Percentiles rank a stretch among this genome's conserved stretches.
Conservation (phyloP, 1,140 invertebrate species). For the Odontomachus brunneus region DNA sequence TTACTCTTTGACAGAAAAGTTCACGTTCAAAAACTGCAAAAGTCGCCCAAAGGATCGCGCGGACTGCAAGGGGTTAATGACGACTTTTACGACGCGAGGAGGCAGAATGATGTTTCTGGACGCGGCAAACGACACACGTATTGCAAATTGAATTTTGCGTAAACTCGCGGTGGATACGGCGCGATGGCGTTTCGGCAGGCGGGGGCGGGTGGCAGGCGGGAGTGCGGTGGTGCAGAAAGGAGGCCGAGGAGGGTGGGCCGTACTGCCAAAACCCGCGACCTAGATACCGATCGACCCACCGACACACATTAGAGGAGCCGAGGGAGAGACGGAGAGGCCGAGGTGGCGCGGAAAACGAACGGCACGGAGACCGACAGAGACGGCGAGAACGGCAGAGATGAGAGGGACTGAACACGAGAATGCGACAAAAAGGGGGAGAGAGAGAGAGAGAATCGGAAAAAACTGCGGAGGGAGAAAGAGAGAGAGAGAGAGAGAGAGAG, state of each 20-base stretch:
- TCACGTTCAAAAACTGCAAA: too few species aligned
- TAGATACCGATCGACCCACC: slow-evolving; percentile 85
- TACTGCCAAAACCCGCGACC: slow-evolving; percentile 85
- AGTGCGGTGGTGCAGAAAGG: slow-evolving; percentile 61
- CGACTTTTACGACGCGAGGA: not conserved
- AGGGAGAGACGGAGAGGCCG: slow-evolving; percentile 28
- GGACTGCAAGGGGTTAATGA: too few species aligned
- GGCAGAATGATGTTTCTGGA: not conserved
- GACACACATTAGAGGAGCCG: slow-evolving; percentile 73
- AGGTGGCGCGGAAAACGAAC: slow-evolving; percentile 15
- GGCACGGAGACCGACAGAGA: slow-evolving; percentile 1
- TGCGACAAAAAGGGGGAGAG: slow-evolving; percentile 17
- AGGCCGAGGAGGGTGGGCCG: slow-evolving; percentile 59
- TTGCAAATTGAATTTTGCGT: slow-evolving; percentile 57
- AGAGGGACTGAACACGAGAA: slow-evolving; percentile 2
- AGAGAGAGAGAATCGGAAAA: not conserved
- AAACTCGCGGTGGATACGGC: slow-evolving; percentile 46
- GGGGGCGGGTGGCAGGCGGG: slow-evolving; percentile 25
- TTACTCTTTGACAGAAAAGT: too few species aligned
- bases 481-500: not conserved
- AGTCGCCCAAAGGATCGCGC: too few species aligned
- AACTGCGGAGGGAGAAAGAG: not conserved
- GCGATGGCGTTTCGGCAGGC: slow-evolving; percentile 42
- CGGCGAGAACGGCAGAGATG: not conserved
- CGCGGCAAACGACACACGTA: not conserved